Base-by-base conservation (phyloP, 2,888 invertebrate species). In the Meghimatium bilineatum region DNA sequence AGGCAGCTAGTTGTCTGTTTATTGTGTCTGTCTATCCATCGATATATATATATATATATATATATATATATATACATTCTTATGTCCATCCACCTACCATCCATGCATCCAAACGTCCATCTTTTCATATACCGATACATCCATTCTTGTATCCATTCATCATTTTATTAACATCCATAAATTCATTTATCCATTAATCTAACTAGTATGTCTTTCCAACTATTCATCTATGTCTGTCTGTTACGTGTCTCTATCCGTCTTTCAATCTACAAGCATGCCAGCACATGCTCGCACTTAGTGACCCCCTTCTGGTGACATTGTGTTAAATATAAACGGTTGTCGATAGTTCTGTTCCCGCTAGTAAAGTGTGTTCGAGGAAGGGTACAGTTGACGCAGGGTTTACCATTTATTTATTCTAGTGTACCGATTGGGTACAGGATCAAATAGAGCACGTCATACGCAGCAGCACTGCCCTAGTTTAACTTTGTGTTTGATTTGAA, bases 181-280 rank as follows among this genome's bases (percentile, higher is more conserved):
- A 44, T 12, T 12, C 44, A 44, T 34, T 36, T 69, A 34, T 34
- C 69, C 36, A 34, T 34, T 36, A 36, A 34, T 34, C 69, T 69
- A 34, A 12, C 69, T 69, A 34, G 12, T 69, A 32, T 69, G 10
- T 69, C 69, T 69, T 1, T 69, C 69, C 36, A 34, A 36, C 69
- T 36, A 69, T 75, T 44, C 29, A 75, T 75, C 75, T 75, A 44
- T 52, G 20, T 75, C 75, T 75, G 5, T 56, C 76, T 76, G n/a
- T 63, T n/a, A 23, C n/a, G 26, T 63, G 12, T 26, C 60, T 63
- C 6, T 63, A 26, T 23, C n/a, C 5, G 6, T 44, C 44, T 12
- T 44, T 44, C 32, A 66, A 1, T 66, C 26, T 10, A 5, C 23
- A 60, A 60, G 5, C 56, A 14, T 1, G 5, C 63, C 12, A 2